Evolutionary conservation across 2,888 invertebrate species (phyloP), one percentile per base, ranked within the genome.

Genomic region (Leptogaster cylindrica): DNA sequence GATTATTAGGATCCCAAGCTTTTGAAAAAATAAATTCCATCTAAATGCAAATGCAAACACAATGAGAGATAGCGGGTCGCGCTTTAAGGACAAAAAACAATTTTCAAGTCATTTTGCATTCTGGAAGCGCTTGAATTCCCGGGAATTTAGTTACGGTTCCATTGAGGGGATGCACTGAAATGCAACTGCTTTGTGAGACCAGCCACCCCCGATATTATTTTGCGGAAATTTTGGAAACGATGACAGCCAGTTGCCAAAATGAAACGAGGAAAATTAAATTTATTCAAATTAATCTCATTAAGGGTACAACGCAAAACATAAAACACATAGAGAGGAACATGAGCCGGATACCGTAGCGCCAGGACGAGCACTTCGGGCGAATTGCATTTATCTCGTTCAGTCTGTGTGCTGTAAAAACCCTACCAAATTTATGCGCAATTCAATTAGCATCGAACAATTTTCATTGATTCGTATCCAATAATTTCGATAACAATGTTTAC

Each of bases 241-340:
- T 44, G 44, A 20, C 16, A 44, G 7, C 44, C 20, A 44, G 20
- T 44, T 44, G 44, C 18, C n/a, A 3, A n/a, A 16, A 20, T 3
- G 44, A 18, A n/a, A 44, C 16, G 23, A 23, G 20, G n/a, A 20
- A 46, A 46, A 46, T 46, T 20, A 46, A 46, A 46, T 46, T 46
- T 46, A 46, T 46, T 46, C 23, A 46, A 46, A 46, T 46, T 46
- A 46, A 46, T 46, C 46, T 46, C 46, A 46, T 46, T 46, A 46
- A n/a, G 46, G 4, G 10, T 20, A 46, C 25, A 46, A 46, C 46
- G 46, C 20, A 46, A 46, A 46, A 46, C 46, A 46, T 46, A 46
- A 46, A 46, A 25, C 12, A 8, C n/a, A 20, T 6, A 6, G 46
- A 46, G n/a, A 46, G n/a, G 46, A 46, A 46, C 46, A 46, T 6